Evolutionary conservation across 2,797 vertebrate genomes (phyloP).

Genomic region (Basileuterus tristriatus): DNA sequence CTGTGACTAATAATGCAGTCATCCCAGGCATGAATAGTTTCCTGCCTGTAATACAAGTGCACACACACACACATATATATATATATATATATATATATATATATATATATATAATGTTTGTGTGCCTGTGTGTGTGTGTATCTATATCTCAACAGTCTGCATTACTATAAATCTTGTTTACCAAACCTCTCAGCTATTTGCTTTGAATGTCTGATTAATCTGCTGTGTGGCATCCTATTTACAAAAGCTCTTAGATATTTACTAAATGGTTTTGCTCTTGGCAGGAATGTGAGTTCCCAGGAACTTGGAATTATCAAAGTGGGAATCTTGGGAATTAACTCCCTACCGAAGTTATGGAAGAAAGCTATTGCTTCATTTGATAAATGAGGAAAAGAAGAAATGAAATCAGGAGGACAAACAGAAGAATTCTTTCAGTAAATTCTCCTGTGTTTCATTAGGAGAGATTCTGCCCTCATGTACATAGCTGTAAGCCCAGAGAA

Average conservation of each 20-base stretch:
- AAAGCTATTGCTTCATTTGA: background rate
- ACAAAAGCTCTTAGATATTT: conserved; percentile 47
- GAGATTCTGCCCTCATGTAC: background rate
- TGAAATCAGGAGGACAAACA: background rate
- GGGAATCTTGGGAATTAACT: conserved; percentile 29
- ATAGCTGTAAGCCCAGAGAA: background rate
- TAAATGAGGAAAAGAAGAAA: background rate
- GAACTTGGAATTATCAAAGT: conserved; percentile 23
- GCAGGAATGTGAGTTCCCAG: background rate
- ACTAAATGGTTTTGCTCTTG: conserved; percentile 42
- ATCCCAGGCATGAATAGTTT: conserved; percentile 70
- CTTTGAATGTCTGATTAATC: conserved; percentile 59
- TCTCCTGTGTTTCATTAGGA: background rate
- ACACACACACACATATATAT: background rate
- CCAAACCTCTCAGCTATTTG: conserved; percentile 45
- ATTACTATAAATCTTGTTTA: conserved; percentile 52
- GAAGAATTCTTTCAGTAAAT: background rate
- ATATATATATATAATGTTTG: background rate
- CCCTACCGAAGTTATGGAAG: background rate
- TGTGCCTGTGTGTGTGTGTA: background rate
- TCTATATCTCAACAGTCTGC: background rate
- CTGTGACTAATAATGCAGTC: conserved; percentile 72
- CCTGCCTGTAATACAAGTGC: conserved; percentile 39
- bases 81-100: background rate
- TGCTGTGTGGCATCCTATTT: conserved; percentile 41